A percentile compares a stretch with the other conserved stretches of the same genome.
phyloP scores from a whole-genome alignment of 1,140 invertebrate species.

The Trachymyrmex cornetzi region DNA sequence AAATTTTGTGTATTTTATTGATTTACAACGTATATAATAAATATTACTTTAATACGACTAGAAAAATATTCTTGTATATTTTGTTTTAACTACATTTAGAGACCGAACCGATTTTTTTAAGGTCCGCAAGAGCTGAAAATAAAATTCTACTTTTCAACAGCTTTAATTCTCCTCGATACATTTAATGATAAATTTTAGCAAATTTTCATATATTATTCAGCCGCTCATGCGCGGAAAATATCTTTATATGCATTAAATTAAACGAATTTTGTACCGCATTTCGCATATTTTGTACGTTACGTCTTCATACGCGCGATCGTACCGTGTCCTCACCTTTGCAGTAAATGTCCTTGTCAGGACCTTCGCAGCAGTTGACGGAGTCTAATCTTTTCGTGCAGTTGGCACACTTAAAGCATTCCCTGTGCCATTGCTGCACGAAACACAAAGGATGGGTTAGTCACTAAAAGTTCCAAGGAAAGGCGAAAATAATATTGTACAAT shows the following conservation, averaged over 20 bases:
- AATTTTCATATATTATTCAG: not conserved
- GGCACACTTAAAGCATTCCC: conserved; percentile 97
- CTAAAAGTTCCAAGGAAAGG: conserved; percentile 67
- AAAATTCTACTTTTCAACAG: not conserved
- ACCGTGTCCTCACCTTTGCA: conserved; percentile 94
- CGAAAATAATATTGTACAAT: conserved; percentile 50
- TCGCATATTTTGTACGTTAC: conserved; percentile 19
- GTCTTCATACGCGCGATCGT: conserved; percentile 1
- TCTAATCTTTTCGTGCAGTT: conserved; percentile 98
- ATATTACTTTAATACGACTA: not conserved
- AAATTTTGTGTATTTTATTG: not conserved
- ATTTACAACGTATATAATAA: not conserved
- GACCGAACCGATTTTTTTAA: not conserved
- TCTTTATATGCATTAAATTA: not conserved
- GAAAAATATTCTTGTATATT: not conserved
- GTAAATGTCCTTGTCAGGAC: conserved; percentile 98
- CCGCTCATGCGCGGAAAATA: not conserved
- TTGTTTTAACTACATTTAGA: not conserved
- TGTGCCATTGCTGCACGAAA: conserved; percentile 91
- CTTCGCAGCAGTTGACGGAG: conserved; percentile 97
- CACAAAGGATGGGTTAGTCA: conserved; percentile 85
- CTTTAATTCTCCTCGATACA: not conserved
- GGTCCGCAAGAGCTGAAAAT: not conserved
- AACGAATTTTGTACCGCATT: not conserved
- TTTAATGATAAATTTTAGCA: not conserved